Percentiles rank a stretch among this genome's conserved stretches.
Evolutionary conservation across 1,140 invertebrate genomes (phyloP).

Genomic region (Drosophila mauritiana): DNA sequence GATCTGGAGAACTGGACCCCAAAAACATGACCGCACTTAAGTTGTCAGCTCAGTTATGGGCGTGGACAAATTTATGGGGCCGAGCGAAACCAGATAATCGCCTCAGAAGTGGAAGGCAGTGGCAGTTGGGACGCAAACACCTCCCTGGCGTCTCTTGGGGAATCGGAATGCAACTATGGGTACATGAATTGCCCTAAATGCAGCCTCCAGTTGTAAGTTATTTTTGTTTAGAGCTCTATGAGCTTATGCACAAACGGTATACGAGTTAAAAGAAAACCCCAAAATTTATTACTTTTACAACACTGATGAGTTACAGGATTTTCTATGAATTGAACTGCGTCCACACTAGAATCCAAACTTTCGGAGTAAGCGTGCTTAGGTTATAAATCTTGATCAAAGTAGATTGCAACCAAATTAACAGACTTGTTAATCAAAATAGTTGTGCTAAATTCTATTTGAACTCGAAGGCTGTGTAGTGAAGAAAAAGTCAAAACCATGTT

Average conservation of each 20-base stretch:
- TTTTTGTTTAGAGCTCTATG: too few species aligned
- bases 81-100: conserved; percentile 34
- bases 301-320: neutral
- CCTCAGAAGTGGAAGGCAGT: conserved; percentile 12
- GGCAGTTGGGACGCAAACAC: neutral
- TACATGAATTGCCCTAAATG: neutral
- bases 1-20: conserved; percentile 36
- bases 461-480: neutral
- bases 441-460: conserved; percentile 4
- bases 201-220: neutral
- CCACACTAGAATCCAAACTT: neutral
- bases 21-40: conserved; percentile 75
- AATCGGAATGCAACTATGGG: conserved; percentile 18
- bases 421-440: neutral
- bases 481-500: conserved; percentile 37
- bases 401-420: neutral
- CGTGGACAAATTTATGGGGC: conserved; percentile 64
- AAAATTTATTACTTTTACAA: neutral
- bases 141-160: neutral
- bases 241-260: too few species aligned
- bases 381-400: neutral
- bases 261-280: too few species aligned
- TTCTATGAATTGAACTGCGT: neutral
- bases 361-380: neutral
- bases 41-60: conserved; percentile 72